These are phyloP conservation scores for Trichopria drosophilae DNA, from an alignment of 2,888 invertebrate species.

Conservation along the genomic window DNA sequence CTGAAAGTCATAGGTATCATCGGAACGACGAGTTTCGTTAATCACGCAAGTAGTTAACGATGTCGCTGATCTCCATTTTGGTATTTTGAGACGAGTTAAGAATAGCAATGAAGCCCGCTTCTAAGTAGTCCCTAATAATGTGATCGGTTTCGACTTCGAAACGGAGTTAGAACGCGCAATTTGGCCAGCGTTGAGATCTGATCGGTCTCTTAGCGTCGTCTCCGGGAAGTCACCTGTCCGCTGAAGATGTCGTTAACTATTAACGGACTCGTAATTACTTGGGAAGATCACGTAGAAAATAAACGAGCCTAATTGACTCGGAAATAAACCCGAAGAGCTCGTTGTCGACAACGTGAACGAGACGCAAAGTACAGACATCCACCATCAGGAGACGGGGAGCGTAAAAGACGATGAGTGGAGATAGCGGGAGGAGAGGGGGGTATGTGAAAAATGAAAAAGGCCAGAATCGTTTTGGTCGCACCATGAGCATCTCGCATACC, in stretches of 20 bases:
- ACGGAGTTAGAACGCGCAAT: too few relatives aligned
- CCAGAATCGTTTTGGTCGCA: constrained; percentile 31
- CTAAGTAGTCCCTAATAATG: too few relatives aligned
- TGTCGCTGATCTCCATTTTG: too few relatives aligned
- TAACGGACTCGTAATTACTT: constrained; percentile 55
- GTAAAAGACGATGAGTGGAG: constrained; percentile 18
- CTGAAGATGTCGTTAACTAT: constrained; percentile 54
- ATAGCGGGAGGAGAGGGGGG: constrained; percentile 30
- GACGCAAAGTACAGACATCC: constrained; percentile 12
- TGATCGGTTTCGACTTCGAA: too few relatives aligned
- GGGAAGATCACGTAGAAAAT: constrained; percentile 52
- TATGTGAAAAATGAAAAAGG: constrained; percentile 17
- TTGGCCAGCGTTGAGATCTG: too few relatives aligned
- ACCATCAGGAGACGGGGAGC: constrained; percentile 11
- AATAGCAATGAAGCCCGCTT: too few relatives aligned
- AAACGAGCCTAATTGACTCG: constrained; percentile 57
- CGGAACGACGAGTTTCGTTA: too few relatives aligned
- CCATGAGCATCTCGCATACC: constrained; percentile 46
- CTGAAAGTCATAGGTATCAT: too few relatives aligned
- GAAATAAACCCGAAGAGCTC: constrained; percentile 53
- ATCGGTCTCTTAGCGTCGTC: not conserved
- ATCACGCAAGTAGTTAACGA: too few relatives aligned
- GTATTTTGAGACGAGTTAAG: too few relatives aligned
- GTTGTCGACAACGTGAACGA: constrained; percentile 15
- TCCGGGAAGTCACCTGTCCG: constrained; percentile 52